A percentile compares a stretch with the other conserved stretches of the same genome.
Evolutionary conservation across 1,140 invertebrate species (phyloP).

Genomic region (Aricia agestis): DNA sequence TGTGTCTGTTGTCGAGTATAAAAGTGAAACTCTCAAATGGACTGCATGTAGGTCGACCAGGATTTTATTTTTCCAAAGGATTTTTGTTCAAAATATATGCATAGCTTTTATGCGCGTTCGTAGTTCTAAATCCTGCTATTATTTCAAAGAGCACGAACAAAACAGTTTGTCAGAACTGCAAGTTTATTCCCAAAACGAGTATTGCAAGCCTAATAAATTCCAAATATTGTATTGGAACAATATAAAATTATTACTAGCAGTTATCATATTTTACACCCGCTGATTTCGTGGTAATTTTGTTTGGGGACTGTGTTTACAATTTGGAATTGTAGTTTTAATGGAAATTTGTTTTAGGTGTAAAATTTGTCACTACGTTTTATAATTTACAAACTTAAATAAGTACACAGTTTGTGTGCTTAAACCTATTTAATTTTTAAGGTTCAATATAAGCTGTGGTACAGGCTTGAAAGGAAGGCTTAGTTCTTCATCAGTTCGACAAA

Average conservation of each 20-base stretch:
- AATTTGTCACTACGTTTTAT: background rate
- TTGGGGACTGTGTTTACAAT: slow-evolving; percentile 17
- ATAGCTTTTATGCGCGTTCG: background rate
- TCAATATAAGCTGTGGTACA: no score
- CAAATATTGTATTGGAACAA: slow-evolving; percentile 27
- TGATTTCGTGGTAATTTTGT: slow-evolving; percentile 10
- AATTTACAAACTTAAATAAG: no score
- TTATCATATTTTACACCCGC: slow-evolving; percentile 23
- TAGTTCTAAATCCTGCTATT: no score
- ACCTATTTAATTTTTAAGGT: no score
- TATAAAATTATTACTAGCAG: slow-evolving; percentile 30
- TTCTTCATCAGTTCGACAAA: no score
- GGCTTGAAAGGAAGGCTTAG: no score
- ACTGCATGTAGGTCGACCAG: slow-evolving; percentile 4
- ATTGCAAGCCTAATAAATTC: slow-evolving; percentile 27
- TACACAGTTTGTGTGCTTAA: no score
- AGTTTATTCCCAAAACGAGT: background rate
- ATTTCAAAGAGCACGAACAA: no score
- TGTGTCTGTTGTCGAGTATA: slow-evolving; percentile 19
- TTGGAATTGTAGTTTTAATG: background rate
- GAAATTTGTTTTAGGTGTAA: background rate
- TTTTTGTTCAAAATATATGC: background rate
- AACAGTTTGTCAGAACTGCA: background rate
- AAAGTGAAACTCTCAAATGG: slow-evolving; percentile 1
- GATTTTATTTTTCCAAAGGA: background rate